Evolutionary conservation across 2,797 vertebrate species (phyloP).

Genomic region (Cossypha caffra): DNA sequence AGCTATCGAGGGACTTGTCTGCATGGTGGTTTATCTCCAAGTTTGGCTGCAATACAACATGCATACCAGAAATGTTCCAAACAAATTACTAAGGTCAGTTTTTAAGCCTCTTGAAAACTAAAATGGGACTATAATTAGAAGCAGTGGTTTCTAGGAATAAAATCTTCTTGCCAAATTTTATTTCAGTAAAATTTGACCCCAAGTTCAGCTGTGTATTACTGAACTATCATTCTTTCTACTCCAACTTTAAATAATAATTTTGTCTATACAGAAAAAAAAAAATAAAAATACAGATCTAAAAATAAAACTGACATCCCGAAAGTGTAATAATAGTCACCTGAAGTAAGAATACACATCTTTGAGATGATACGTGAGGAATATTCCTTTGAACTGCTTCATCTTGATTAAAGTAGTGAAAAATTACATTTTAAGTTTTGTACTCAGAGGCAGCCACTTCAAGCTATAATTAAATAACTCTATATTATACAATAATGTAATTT

Average conservation of each 20-base stretch:
- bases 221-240: slow-evolving; percentile 68
- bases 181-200: slow-evolving; percentile 76
- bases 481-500: not conserved
- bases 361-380: slow-evolving; percentile 29
- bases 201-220: slow-evolving; percentile 73
- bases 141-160: slow-evolving; percentile 82
- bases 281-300: slow-evolving; percentile 51
- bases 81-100: slow-evolving; percentile 85
- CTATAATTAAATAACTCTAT: slow-evolving; percentile 17
- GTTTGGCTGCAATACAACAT: slow-evolving; percentile 91
- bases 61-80: slow-evolving; percentile 83
- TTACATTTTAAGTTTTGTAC: slow-evolving; percentile 17
- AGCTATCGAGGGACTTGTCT: slow-evolving; percentile 99
- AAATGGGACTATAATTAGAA: slow-evolving; percentile 84
- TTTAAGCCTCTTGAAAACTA: slow-evolving; percentile 83
- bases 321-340: slow-evolving; percentile 27
- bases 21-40: slow-evolving; percentile 99
- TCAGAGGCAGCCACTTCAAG: slow-evolving; percentile 50
- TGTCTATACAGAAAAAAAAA: slow-evolving; percentile 44
- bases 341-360: slow-evolving; percentile 25
- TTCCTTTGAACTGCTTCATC: slow-evolving; percentile 38
- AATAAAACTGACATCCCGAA: slow-evolving; percentile 40
- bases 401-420: slow-evolving; percentile 53
- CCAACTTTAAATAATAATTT: slow-evolving; percentile 68
- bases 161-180: slow-evolving; percentile 78